phyloP scores from a whole-genome alignment of 2,888 invertebrate genomes.

The Beris chalybata region DNA sequence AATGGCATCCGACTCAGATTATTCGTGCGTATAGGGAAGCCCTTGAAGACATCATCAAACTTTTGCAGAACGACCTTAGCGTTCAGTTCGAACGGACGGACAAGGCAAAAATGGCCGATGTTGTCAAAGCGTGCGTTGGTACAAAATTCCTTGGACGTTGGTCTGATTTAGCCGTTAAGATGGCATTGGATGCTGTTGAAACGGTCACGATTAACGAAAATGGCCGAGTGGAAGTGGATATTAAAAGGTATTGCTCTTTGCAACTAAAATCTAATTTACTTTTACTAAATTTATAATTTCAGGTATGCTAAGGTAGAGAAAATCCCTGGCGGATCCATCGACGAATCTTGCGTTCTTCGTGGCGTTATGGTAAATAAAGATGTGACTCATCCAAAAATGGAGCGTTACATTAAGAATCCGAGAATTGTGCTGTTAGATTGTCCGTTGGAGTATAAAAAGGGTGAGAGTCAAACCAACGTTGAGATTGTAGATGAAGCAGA shows the following conservation, averaged over 20 bases:
- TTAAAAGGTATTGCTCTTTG: constrained; percentile 69
- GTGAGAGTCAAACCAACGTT: constrained; percentile 96
- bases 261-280: neutral
- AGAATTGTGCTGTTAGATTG: constrained; percentile 94
- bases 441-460: constrained; percentile 97
- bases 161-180: constrained; percentile 93
- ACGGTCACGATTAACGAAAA: constrained; percentile 87
- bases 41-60: constrained; percentile 85
- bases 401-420: constrained; percentile 90
- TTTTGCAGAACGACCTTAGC: constrained; percentile 82
- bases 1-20: constrained; percentile 96
- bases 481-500: constrained; percentile 94
- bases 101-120: constrained; percentile 79
- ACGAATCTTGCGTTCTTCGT: constrained; percentile 88
- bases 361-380: constrained; percentile 99
- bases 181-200: constrained; percentile 92
- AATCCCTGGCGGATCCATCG: constrained; percentile 94
- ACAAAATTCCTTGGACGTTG: constrained; percentile 97
- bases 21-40: constrained; percentile 94
- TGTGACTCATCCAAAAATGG: constrained; percentile 98
- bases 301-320: constrained; percentile 92
- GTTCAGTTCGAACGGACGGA: constrained; percentile 79
- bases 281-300: neutral
- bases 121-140: constrained; percentile 88
- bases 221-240: constrained; percentile 93